Evolutionary conservation across 1,140 invertebrate species (phyloP).

Genomic region (Pogonus chalceus): DNA sequence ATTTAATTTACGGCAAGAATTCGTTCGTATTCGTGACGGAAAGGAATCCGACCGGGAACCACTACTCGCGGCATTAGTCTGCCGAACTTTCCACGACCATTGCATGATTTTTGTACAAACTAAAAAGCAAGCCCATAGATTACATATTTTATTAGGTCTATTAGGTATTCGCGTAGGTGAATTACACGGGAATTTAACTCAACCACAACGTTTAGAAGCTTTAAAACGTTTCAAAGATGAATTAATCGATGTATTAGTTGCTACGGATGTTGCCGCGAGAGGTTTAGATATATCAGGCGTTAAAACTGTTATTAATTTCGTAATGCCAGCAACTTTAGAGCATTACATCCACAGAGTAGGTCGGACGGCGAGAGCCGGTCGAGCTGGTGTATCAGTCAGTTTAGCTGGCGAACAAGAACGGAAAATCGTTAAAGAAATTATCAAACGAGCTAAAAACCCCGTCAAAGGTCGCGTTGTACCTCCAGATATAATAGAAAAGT

Average conservation of each 20-base stretch:
- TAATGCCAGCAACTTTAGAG: constrained; percentile 85
- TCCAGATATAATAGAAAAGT: constrained; percentile 81
- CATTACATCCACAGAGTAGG: constrained; percentile 86
- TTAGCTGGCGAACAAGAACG: constrained; percentile 88
- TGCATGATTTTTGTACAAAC: constrained; percentile 94
- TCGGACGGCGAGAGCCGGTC: constrained; percentile 87
- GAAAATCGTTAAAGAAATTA: constrained; percentile 81
- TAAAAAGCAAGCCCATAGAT: constrained; percentile 84
- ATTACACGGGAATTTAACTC: constrained; percentile 90
- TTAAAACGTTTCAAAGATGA: constrained; percentile 84
- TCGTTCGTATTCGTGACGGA: constrained; percentile 68
- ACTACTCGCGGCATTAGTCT: constrained; percentile 81
- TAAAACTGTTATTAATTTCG: constrained; percentile 94
- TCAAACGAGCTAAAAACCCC: constrained; percentile 74
- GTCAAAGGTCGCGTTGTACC: constrained; percentile 83
- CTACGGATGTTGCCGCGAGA: constrained; percentile 93
- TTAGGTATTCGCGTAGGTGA: constrained; percentile 71
- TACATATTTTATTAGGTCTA: constrained; percentile 84
- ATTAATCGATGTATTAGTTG: constrained; percentile 82
- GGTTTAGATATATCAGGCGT: constrained; percentile 95
- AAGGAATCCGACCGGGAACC: constrained; percentile 86
- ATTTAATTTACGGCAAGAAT: constrained; percentile 91
- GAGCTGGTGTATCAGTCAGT: constrained; percentile 82
- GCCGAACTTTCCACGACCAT: constrained; percentile 85
- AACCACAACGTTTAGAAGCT: constrained; percentile 81